phyloP scores from a whole-genome alignment of 2,888 invertebrate genomes.

The Tiliacea citrago region DNA sequence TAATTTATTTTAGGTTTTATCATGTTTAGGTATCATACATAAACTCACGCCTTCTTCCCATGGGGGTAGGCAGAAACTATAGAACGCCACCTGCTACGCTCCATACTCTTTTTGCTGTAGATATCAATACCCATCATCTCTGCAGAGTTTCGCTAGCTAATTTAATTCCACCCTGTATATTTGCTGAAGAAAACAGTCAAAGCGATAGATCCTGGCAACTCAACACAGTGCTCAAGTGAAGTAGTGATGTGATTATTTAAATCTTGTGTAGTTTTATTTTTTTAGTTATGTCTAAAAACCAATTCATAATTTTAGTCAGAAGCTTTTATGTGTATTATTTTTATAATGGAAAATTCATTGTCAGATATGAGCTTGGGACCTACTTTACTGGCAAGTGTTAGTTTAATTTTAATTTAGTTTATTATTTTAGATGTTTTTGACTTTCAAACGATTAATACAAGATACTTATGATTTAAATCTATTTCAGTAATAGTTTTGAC shows the following conservation, averaged over 20 bases:
- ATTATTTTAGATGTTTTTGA: not conserved
- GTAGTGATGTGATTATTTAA: constrained; percentile 15
- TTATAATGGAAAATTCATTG: not conserved
- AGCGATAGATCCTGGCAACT: not conserved
- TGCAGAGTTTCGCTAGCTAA: too few species aligned
- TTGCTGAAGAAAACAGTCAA: not conserved
- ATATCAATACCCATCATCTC: too few species aligned
- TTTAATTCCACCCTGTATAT: not conserved
- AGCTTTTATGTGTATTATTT: constrained; percentile 8
- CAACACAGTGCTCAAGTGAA: constrained; percentile 32
- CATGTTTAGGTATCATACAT: too few species aligned
- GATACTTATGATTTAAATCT: not conserved
- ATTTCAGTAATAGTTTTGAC: not conserved
- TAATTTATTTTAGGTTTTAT: too few species aligned
- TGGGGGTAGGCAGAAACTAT: too few species aligned
- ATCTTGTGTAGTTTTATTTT: constrained; percentile 1
- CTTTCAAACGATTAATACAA: not conserved
- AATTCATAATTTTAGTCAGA: not conserved
- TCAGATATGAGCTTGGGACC: not conserved
- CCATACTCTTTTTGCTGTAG: too few species aligned
- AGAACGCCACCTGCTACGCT: too few species aligned
- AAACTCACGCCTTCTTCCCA: too few species aligned
- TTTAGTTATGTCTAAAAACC: constrained; percentile 35
- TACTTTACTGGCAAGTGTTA: too few species aligned
- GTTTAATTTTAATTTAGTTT: not conserved